Evolutionary conservation across 2,113 vertebrate genomes (phyloP), one percentile per base, ranked within the genome.

Genomic region (Balaenoptera acutorostrata): DNA sequence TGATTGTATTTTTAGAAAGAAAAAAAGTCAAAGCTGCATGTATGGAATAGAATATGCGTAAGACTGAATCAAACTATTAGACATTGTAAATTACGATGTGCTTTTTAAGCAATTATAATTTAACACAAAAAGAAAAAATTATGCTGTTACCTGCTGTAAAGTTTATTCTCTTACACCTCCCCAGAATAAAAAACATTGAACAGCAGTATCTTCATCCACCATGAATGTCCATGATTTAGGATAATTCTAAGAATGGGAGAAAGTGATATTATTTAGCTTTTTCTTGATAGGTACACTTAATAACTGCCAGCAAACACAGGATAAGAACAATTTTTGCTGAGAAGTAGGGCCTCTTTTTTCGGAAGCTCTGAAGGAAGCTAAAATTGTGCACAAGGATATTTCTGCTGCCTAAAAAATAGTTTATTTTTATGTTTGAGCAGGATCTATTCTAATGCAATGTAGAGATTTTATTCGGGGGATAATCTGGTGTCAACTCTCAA

Each of bases 301-400:
- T 4, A 23, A 74, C 71, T 94, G 18, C 3, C 6, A 44, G 17
- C 12, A 88, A 88, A 46, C 21, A n/a, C 15, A 64, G 15, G 23
- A 55, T 66, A 10, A 64, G 72, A 98, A 29, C 41, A 97, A 66
- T 91, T 97, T 97, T 97, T 95, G 90, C 90, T 86, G 72, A 74
- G 39, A 96, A 91, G 82, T 78, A 93, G 57, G 18, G 69, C 90
- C 69, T 88, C 75, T 69, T 98, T 97, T 74, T 83, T 59, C 49
- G n/a, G 17, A 97, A 95, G 25, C 83, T 96, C 97, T 93, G 68
- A 98, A 85, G 83, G 63, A 84, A 83, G 6, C 18, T 82, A 52
- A 90, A 88, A 69, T 89, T 90, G 69, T 93, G 20, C 15, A 55
- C 12, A 25, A 81, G 44, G 96, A 80, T 88, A 83, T 97, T 88